Evolutionary conservation across 37 sponge, comb jelly and placozoan genomes (phyloP), one percentile per base, ranked within the genome.

Genomic region (Lycopodina hypogea): DNA sequence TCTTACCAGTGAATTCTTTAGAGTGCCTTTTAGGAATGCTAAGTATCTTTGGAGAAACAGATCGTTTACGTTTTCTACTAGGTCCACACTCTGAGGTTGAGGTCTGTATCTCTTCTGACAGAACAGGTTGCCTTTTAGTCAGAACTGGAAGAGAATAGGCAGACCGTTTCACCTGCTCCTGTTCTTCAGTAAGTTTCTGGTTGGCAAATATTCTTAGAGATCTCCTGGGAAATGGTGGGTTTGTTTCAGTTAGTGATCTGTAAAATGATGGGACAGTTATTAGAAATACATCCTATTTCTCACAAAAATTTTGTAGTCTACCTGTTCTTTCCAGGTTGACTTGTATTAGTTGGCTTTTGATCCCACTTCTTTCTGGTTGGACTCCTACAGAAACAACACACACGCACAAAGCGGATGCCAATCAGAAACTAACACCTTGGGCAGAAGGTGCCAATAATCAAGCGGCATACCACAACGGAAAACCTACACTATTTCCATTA

Each of bases 181-280:
- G 28, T 70, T 39, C 64, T 50, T 77, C 50, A 23, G 42, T 61
- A 8, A 24, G 63, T 62, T 29, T 28, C 45, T 62, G 62, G 50
- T 77, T 77, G 26, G 77, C 63, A 36, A 77, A 14, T 14, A 77
- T 33, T 42, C 77, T 61, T 14, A 36, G 51, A 22, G 77, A 77
- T 42, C 77, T 77, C 37, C 77, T 77, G 17, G 35, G 65, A 1
- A 28, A 9, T 39, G 48, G 64, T 2, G 72, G 29, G 23, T 50
- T 53, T 39, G 38, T 35, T 69, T 17, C 60, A 65, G 33, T 65
- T 65, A 32, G 18, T 30, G 66, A 7, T 65, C 66, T 65, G 12
- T 3, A 32, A 7, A 34, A 11, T 12, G 30, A 33, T 45, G 48
- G 48, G n/a, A n/a, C 9, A 12, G 48, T 45, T 45, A 9, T 45